These are phyloP conservation scores for Zosterops pallidus DNA, from an alignment of 2,113 vertebrate genomes.

Conservation along the genomic window DNA sequence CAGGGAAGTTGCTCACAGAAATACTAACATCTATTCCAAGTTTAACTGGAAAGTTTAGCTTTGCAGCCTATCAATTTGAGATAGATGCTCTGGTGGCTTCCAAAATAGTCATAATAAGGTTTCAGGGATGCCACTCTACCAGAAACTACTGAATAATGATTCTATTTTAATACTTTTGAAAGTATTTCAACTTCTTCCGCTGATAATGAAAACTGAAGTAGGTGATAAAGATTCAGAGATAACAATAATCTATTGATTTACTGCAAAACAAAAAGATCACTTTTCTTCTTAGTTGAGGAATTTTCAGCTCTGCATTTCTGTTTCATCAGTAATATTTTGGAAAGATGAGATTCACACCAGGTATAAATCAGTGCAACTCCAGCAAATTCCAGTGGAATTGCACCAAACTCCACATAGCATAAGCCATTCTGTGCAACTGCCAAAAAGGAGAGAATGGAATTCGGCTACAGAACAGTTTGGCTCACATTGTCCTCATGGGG, in stretches of 20 bases:
- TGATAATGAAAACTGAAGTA: neutral
- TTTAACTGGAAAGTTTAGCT: neutral
- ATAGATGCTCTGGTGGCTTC: neutral
- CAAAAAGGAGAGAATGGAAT: constrained; percentile 14
- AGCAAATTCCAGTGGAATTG: constrained; percentile 31
- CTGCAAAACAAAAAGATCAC: neutral
- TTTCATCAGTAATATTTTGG: neutral
- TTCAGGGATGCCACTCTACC: neutral
- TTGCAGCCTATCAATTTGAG: neutral
- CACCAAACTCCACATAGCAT: neutral
- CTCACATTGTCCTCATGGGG: neutral
- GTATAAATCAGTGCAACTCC: constrained; percentile 36
- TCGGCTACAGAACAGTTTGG: neutral
- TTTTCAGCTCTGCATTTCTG: neutral
- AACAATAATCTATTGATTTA: neutral
- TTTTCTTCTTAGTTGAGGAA: neutral
- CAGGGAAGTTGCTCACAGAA: neutral
- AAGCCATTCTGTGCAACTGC: neutral
- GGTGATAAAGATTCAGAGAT: neutral
- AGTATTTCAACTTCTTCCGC: neutral
- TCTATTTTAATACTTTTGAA: neutral
- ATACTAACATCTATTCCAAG: neutral
- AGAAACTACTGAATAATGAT: neutral
- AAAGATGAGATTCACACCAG: neutral
- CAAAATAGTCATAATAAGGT: neutral